Base-by-base conservation (phyloP, 2,888 invertebrate species). In the Zonitis immaculata region DNA sequence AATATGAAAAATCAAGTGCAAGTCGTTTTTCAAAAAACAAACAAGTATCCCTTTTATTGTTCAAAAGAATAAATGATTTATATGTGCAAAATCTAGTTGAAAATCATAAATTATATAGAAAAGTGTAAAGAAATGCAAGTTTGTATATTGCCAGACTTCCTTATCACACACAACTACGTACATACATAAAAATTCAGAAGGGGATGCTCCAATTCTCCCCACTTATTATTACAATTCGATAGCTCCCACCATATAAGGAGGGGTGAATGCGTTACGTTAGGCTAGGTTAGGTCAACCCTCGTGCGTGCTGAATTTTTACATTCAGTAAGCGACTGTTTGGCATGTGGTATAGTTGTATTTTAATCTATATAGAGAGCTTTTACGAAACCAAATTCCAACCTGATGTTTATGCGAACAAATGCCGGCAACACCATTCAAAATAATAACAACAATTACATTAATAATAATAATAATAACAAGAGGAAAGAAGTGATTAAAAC, bases 261-360 rank as follows among this genome's bases (percentile, higher is more conserved):
- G 73, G 73, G 69, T 69, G 66, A 67, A 61, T 65, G 66, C 69
- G 68, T 69, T 68, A 72, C 69, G 73, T 74, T 75, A 74, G 73
- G 75, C 71, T 73, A 75, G 73, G 74, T 74, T 73, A 75, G 73
- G 74, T 74, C 74, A 74, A 67, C 73, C 73, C 73, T 71, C 69
- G 71, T 71, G 71, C 69, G 70, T 67, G 64, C 63, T 62, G 68
- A 67, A 66, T 69, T 71, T 68, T 67, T 66, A 67, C 65, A 66
- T 67, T 73, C 69, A 74, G 74, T 74, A 69, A 68, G 69, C 71
- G 63, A 66, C 64, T 60, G 65, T 62, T 58, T 63, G 65, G 64
- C 65, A 61, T 57, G 63, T 61, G 59, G 57, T 59, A 61, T 62
- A 65, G 67, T 64, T 58, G 59, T 54, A 50, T 58, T n/a, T n/a